Evolutionary conservation across 2,888 invertebrate species (phyloP).

Genomic region (Macrosiphum euphorbiae): DNA sequence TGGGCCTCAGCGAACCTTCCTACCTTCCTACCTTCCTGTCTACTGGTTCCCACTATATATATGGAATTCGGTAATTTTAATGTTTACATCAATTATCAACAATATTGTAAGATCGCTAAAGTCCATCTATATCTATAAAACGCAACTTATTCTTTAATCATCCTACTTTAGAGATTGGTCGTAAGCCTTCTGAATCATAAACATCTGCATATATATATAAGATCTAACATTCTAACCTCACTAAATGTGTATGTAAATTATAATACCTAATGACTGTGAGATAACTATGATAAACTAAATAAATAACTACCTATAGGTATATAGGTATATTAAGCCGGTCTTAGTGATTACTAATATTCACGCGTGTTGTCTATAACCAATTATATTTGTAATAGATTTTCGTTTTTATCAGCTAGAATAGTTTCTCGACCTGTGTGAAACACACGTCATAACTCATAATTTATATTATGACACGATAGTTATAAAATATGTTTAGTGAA

Average conservation of each 20-base stretch:
- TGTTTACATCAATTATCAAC: background rate
- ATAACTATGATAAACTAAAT: background rate
- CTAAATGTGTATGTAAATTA: background rate
- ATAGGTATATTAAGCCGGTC: no score
- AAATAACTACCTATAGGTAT: no score
- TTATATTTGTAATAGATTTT: background rate
- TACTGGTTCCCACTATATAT: background rate
- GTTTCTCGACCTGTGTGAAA: background rate
- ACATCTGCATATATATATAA: background rate
- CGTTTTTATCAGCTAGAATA: background rate
- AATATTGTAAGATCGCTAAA: background rate
- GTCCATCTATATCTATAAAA: background rate
- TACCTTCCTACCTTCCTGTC: background rate
- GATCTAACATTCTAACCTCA: background rate
- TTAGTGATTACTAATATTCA: background rate
- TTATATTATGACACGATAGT: background rate
- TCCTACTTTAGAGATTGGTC: background rate
- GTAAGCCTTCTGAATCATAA: background rate
- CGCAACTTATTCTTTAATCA: background rate
- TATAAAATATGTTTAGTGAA: background rate
- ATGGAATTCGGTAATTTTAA: background rate
- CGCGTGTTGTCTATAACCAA: background rate
- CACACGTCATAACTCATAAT: background rate
- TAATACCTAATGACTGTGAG: background rate
- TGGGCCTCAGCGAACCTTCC: background rate